Conservation (phyloP, 1,140 invertebrate genomes). For the Drosophila lacteicornis region DNA sequence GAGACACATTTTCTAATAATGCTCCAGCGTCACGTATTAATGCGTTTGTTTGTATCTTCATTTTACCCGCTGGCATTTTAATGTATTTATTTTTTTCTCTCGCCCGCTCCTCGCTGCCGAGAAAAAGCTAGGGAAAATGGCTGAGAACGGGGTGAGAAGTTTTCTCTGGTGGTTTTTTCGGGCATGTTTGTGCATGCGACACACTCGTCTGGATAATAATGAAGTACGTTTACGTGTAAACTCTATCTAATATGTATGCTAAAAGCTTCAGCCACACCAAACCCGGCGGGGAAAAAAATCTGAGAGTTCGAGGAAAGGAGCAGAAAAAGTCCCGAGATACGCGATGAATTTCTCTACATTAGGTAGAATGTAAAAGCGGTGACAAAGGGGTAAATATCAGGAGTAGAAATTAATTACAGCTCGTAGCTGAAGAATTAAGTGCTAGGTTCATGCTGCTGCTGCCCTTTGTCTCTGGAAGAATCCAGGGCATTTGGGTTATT, state of each 20-base stretch:
- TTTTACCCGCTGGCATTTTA: conserved; percentile 83
- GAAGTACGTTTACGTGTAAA: conserved; percentile 68
- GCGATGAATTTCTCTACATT: conserved; percentile 39
- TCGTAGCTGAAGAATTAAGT: conserved; percentile 18
- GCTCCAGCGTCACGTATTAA: conserved; percentile 83
- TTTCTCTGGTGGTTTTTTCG: conserved; percentile 45
- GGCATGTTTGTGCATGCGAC: conserved; percentile 60
- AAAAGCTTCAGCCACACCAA: conserved; percentile 47
- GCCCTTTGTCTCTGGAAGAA: conserved; percentile 7
- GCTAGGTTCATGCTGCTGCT: conserved; percentile 6
- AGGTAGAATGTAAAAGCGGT: conserved; percentile 1
- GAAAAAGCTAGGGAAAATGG: conserved; percentile 18
- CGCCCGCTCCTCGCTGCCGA: not conserved
- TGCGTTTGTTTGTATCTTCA: conserved; percentile 84
- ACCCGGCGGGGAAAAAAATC: conserved; percentile 20
- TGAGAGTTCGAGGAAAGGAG: not conserved
- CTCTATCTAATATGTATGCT: conserved; percentile 68
- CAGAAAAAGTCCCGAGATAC: not conserved
- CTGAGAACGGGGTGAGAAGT: conserved; percentile 5
- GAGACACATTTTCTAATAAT: conserved; percentile 84
- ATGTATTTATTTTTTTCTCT: conserved; percentile 67
- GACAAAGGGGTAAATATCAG: conserved; percentile 27
- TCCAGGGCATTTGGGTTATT: conserved; percentile 28
- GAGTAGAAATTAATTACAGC: conserved; percentile 50
- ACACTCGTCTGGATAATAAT: conserved; percentile 66